These are phyloP conservation scores for Uloborus diversus DNA, from an alignment of 1,140 invertebrate species.

Conservation along the genomic window DNA sequence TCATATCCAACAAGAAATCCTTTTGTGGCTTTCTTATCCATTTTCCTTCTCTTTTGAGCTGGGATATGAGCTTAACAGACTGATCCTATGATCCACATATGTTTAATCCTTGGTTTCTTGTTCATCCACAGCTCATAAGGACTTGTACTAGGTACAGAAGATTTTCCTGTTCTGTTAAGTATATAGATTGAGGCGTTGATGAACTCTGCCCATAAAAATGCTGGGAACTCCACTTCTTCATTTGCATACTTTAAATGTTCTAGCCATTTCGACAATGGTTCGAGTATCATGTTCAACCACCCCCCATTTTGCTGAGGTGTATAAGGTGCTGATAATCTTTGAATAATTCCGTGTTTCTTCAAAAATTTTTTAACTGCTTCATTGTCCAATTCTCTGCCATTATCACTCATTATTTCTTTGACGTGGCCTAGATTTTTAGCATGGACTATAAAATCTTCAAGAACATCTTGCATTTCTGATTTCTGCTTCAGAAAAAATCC, in stretches of 20 bases:
- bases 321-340: constrained; percentile 46
- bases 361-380: constrained; percentile 5
- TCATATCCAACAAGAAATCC: constrained; percentile 41
- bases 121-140: constrained; percentile 39
- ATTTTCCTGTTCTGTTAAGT: constrained; percentile 24
- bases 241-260: constrained; percentile 8
- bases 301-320: constrained; percentile 46
- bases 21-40: constrained; percentile 42
- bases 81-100: constrained; percentile 40
- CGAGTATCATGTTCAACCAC: constrained; percentile 18
- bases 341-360: constrained; percentile 24
- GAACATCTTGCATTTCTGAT: constrained; percentile 3
- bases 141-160: constrained; percentile 7
- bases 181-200: neutral
- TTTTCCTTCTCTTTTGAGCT: constrained; percentile 14
- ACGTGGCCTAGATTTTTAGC: constrained; percentile 15
- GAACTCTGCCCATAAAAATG: constrained; percentile 4
- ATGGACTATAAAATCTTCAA: constrained; percentile 13
- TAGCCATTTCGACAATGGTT: neutral
- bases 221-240: neutral
- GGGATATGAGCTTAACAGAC: constrained; percentile 35
- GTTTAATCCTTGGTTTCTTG: constrained; percentile 13
- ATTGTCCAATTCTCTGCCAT: constrained; percentile 47
- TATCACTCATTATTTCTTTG: constrained; percentile 33
- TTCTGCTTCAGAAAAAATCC: constrained; percentile 32